phyloP scores from a whole-genome alignment of 2,797 vertebrate genomes.

The Lophotriccus pileatus region DNA sequence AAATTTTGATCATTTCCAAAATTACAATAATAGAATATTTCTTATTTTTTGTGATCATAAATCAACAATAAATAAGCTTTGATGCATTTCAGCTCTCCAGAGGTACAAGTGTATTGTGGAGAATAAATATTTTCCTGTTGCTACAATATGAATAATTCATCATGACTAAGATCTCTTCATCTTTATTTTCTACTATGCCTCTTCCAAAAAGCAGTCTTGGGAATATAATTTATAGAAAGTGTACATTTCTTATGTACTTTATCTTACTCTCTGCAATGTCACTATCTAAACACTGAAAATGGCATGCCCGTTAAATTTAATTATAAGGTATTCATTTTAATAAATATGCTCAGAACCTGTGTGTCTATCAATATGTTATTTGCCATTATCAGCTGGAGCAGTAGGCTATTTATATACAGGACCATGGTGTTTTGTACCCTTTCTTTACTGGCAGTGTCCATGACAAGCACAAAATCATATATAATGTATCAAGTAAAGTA shows the following conservation, averaged over 20 bases:
- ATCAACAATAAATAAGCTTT: constrained; percentile 3
- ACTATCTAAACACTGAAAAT: constrained; percentile 4
- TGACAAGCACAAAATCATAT: neutral
- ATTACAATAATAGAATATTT: neutral
- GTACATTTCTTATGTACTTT: neutral
- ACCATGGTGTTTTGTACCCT: neutral
- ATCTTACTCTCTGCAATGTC: neutral
- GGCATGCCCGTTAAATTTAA: constrained; percentile 8
- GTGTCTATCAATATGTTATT: neutral
- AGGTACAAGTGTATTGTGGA: neutral
- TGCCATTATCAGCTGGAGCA: neutral
- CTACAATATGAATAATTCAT: constrained; percentile 45
- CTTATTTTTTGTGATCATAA: neutral
- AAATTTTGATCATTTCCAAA: neutral
- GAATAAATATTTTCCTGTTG: constrained; percentile 36
- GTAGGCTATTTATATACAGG: neutral
- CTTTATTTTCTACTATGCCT: constrained; percentile 18
- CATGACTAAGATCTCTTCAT: neutral
- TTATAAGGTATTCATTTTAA: neutral
- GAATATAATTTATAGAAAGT: constrained; percentile 23
- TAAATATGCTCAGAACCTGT: neutral
- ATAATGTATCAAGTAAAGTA: neutral
- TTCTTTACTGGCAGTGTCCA: neutral
- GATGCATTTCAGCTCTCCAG: constrained; percentile 5
- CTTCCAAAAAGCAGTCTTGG: neutral